Evolutionary conservation across 2,888 invertebrate genomes (phyloP).

Genomic region (Sipha maydis): DNA sequence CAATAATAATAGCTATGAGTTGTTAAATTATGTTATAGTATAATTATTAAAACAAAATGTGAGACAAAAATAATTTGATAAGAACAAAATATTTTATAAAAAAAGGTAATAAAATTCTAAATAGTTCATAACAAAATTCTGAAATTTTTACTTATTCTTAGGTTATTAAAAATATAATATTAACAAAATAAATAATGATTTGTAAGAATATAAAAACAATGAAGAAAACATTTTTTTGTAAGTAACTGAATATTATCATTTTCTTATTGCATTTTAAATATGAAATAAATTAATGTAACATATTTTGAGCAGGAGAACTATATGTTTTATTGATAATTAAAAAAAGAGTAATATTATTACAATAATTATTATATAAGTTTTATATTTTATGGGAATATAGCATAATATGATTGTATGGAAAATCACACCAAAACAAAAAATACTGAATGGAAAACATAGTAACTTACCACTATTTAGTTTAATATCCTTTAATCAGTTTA

Average conservation of each 20-base stretch:
- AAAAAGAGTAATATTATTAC: slow-evolving; percentile 15
- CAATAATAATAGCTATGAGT: not conserved
- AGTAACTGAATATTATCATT: not conserved
- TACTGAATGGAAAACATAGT: slow-evolving; percentile 60
- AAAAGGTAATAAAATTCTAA: not conserved
- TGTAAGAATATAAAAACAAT: too few relatives aligned
- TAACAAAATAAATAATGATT: not conserved
- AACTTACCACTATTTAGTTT: slow-evolving; percentile 62
- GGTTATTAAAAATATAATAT: not conserved
- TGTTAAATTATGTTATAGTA: too few relatives aligned
- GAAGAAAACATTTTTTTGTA: not conserved
- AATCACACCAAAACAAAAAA: slow-evolving; percentile 62
- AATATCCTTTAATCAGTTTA: slow-evolving; percentile 62
- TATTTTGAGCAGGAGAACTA: slow-evolving; percentile 3
- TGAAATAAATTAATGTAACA: not conserved
- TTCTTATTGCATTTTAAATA: not conserved
- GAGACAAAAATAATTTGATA: too few relatives aligned
- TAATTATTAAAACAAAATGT: too few relatives aligned
- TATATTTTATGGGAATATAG: slow-evolving; percentile 26
- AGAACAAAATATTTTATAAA: too few relatives aligned
- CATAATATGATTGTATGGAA: slow-evolving; percentile 54
- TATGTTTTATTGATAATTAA: not conserved
- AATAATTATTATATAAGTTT: slow-evolving; percentile 19
- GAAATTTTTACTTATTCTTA: not conserved
- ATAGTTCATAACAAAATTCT: slow-evolving; percentile 12